These are phyloP conservation scores for Bombus pascuorum DNA, from an alignment of 1,140 invertebrate genomes.

Conservation along the genomic window DNA sequence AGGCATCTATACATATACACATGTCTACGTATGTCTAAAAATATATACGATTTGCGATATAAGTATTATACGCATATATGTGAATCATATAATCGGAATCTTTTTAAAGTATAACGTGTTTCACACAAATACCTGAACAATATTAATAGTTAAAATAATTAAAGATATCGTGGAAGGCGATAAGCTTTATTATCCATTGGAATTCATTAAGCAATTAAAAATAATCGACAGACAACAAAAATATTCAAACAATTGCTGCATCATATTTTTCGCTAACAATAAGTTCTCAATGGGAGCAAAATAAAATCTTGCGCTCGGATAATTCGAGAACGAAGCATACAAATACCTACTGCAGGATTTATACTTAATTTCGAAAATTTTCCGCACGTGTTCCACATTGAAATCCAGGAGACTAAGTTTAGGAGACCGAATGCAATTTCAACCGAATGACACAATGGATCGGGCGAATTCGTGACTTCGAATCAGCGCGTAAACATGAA, in stretches of 20 bases:
- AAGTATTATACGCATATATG: too few relatives aligned
- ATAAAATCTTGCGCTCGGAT: not conserved
- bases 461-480: conserved; percentile 30
- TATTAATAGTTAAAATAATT: too few relatives aligned
- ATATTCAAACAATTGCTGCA: not conserved
- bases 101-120: too few relatives aligned
- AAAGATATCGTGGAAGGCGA: too few relatives aligned
- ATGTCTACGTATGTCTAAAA: too few relatives aligned
- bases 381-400: conserved; percentile 23
- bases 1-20: too few relatives aligned
- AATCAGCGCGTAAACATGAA: conserved; percentile 11
- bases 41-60: too few relatives aligned
- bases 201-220: not conserved
- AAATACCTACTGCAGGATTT: conserved; percentile 7
- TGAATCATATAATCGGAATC: too few relatives aligned
- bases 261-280: not conserved
- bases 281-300: not conserved
- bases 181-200: not conserved
- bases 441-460: conserved; percentile 54
- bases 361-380: not conserved
- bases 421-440: conserved; percentile 45
- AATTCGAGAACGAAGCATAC: not conserved
- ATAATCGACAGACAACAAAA: too few relatives aligned
- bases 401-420: not conserved
- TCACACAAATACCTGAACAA: too few relatives aligned